Base-by-base conservation (phyloP, 2,113 vertebrate genomes). In the Caranx melampygus region DNA sequence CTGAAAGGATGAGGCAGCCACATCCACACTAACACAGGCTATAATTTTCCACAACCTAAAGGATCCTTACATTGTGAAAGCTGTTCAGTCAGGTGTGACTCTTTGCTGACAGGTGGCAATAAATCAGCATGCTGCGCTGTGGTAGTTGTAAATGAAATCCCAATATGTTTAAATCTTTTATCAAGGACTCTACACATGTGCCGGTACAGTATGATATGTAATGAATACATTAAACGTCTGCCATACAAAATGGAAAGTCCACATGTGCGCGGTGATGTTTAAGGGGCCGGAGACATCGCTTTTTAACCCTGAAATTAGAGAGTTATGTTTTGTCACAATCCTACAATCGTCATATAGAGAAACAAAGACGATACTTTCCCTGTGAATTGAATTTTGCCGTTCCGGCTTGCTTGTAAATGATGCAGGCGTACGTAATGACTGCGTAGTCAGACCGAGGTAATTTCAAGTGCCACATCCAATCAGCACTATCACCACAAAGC, bases 401-500 rank as follows among this genome's bases (percentile, higher is more conserved):
- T 83, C 79, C 75, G 79, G 69, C 84, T 60, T 84, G 90, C 84
- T 88, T 88, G 87, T 91, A 87, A 92, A 89, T 87, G 89, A 91
- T 88, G 90, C 79, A 87, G 90, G 85, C 89, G 67, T 75, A 60
- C 54, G 83, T 91, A 90, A 91, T 83, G 87, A 90, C 83, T 83
- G 87, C 72, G 78, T 8, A 84, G 84, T 85, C 86, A 73, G 82
- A 83, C 83, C 82, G 65, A 59, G 84, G 88, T 89, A 80, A 92
- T 93, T 91, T 85, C 44, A 74, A 67, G 82, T 90, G 93, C 88
- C 93, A 91, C 86, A 66, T 90, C 83, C 90, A 94, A 93, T 93
- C 92, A 94, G 76, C 76, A 42, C 80, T 77, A 79, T 83, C 83
- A 76, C 84, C 84, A 75, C 86, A 89, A 91, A 83, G 85, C 75